These are phyloP conservation scores for Rynchops niger DNA, from an alignment of 2,113 vertebrate species.

Conservation along the genomic window DNA sequence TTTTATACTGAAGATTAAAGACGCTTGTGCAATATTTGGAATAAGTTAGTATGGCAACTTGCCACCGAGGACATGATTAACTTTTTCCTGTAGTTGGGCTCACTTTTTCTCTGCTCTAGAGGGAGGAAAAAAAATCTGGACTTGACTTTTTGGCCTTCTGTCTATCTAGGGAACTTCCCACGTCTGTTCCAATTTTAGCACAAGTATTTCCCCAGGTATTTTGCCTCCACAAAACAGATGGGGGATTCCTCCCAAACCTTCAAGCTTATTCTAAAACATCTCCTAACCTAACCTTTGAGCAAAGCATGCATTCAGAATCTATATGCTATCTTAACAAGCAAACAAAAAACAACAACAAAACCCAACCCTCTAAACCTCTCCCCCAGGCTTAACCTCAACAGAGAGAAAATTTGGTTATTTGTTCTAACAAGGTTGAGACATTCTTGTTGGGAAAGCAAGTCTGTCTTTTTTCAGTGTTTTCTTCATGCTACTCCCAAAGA, in stretches of 20 bases:
- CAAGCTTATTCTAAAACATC: background rate
- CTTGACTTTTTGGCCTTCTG: background rate
- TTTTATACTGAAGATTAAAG: background rate
- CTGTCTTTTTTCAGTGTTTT: background rate
- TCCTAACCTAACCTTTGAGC: background rate
- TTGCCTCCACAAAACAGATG: background rate
- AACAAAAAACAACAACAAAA: background rate
- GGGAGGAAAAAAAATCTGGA: background rate
- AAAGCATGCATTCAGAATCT: background rate
- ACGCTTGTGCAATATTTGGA: background rate
- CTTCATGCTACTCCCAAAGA: background rate
- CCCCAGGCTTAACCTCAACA: background rate
- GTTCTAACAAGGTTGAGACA: background rate
- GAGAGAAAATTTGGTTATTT: background rate
- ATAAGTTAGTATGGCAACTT: background rate
- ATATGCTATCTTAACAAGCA: background rate
- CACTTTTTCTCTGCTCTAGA: background rate
- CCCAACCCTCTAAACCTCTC: background rate
- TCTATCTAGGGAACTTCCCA: background rate
- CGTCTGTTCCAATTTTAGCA: background rate
- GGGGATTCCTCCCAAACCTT: background rate
- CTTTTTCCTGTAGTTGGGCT: background rate
- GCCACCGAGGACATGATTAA: background rate
- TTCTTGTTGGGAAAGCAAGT: no score
- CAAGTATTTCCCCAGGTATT: background rate